Percentiles rank a stretch among this genome's conserved stretches.
These are phyloP conservation scores for Ricordea florida DNA, from an alignment of 92 coral and sea anemone species.

Conservation along the genomic window DNA sequence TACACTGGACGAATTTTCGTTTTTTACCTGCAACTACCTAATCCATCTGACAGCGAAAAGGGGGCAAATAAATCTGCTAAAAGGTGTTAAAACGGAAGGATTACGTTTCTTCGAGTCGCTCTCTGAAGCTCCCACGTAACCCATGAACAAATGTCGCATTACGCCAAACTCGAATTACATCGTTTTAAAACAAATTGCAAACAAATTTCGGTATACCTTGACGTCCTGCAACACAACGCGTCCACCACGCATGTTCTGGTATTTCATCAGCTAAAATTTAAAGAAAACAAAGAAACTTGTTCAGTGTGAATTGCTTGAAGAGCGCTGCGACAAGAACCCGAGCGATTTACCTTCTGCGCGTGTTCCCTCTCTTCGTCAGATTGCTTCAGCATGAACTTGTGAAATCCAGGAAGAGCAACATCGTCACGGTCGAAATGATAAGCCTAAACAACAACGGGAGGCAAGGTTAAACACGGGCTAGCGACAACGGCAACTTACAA, in stretches of 20 bases:
- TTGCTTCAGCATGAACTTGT: constrained; percentile 84
- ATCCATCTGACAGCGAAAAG: too few relatives aligned
- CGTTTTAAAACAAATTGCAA: background rate
- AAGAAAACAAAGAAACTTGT: background rate
- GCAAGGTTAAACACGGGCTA: background rate
- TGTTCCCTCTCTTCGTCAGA: constrained; percentile 95
- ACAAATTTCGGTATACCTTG: constrained; percentile 52
- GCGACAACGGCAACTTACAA: background rate
- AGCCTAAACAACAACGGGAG: constrained; percentile 53
- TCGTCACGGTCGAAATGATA: constrained; percentile 98
- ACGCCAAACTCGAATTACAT: too few relatives aligned
- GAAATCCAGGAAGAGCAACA: constrained; percentile 85
- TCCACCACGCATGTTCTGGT: constrained; percentile 97
- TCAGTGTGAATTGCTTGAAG: background rate
- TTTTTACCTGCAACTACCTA: too few relatives aligned
- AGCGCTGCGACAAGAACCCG: background rate
- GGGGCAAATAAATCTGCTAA: too few relatives aligned
- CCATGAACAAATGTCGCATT: too few relatives aligned
- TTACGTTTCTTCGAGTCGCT: too few relatives aligned
- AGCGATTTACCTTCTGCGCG: constrained; percentile 73
- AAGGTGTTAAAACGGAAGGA: too few relatives aligned
- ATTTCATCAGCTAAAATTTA: constrained; percentile 76
- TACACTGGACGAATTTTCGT: too few relatives aligned
- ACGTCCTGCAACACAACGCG: constrained; percentile 91
- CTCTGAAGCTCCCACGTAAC: too few relatives aligned